phyloP scores from a whole-genome alignment of 2,113 vertebrate genomes.

The Apodemus sylvaticus region DNA sequence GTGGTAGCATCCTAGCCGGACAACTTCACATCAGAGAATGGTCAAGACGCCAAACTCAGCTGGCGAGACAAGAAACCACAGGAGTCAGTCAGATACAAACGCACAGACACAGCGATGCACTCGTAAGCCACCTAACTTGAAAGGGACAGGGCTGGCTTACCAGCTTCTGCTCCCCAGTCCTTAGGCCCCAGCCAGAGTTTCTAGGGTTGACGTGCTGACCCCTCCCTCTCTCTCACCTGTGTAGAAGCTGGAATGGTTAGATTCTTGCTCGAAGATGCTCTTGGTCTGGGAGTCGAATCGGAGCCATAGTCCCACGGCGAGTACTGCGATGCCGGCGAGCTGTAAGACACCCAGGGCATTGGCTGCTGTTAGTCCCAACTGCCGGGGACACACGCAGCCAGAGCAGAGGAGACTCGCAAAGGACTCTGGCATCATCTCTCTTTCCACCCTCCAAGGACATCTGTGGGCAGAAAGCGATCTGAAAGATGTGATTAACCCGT shows the following conservation, averaged over 20 bases:
- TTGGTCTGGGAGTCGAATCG: slow-evolving; percentile 94
- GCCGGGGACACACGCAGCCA: accelerated
- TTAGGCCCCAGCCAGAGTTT: background rate
- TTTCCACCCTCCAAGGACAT: background rate
- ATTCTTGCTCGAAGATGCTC: slow-evolving; percentile 88
- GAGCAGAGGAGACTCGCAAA: background rate
- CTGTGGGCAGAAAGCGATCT: background rate
- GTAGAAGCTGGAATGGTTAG: slow-evolving; percentile 88
- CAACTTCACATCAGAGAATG: background rate
- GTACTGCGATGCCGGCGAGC: slow-evolving; percentile 94
- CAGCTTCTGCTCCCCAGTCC: background rate
- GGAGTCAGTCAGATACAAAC: background rate
- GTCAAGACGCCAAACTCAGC: background rate
- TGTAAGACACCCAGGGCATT: slow-evolving; percentile 67
- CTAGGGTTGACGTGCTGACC: background rate
- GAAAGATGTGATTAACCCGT: background rate
- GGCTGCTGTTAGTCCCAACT: background rate
- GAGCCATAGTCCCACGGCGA: slow-evolving; percentile 95
- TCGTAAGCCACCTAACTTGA: background rate
- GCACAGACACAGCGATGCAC: background rate
- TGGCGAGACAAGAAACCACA: slow-evolving; percentile 35
- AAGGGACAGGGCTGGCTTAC: background rate
- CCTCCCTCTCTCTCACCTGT: slow-evolving; percentile 88
- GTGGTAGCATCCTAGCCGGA: background rate
- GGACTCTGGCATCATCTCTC: background rate